Percentiles rank a stretch among this genome's conserved stretches.
These are phyloP conservation scores for Leptopterna dolabrata DNA, from an alignment of 2,888 invertebrate genomes.

Conservation along the genomic window DNA sequence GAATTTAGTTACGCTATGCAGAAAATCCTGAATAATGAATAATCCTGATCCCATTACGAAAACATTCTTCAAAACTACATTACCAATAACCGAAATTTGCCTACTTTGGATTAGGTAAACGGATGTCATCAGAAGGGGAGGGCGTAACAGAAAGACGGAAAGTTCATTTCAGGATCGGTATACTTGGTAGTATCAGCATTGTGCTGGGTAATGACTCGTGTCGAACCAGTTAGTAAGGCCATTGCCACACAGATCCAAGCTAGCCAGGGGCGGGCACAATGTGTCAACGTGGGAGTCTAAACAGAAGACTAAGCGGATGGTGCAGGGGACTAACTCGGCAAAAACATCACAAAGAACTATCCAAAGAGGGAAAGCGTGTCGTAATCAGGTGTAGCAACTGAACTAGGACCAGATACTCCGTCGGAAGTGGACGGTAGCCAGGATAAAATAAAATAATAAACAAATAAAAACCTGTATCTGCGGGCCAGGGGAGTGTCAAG, in stretches of 20 bases:
- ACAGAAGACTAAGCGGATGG: not conserved
- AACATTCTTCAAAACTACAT: too few species aligned
- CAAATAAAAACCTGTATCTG: too few species aligned
- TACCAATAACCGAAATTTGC: too few species aligned
- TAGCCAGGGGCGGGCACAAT: not conserved
- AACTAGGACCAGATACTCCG: constrained; percentile 35
- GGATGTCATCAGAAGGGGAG: too few species aligned
- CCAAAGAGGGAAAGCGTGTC: constrained; percentile 38
- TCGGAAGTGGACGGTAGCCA: not conserved
- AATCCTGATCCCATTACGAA: too few species aligned
- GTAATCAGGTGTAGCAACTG: constrained; percentile 45
- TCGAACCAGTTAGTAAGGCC: not conserved
- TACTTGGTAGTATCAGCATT: not conserved
- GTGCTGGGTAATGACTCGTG: not conserved
- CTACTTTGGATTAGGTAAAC: too few species aligned
- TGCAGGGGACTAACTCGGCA: not conserved
- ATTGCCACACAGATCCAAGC: not conserved
- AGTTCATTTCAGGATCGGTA: not conserved
- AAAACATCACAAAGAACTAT: not conserved
- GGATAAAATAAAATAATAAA: not conserved
- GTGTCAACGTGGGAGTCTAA: not conserved
- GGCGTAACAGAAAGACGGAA: too few species aligned
- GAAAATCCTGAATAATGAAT: too few species aligned
- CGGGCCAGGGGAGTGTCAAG: not conserved
- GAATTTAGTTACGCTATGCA: too few species aligned